These are phyloP conservation scores for Tetranychus truncatus DNA, from an alignment of 2,888 invertebrate species.

Conservation along the genomic window DNA sequence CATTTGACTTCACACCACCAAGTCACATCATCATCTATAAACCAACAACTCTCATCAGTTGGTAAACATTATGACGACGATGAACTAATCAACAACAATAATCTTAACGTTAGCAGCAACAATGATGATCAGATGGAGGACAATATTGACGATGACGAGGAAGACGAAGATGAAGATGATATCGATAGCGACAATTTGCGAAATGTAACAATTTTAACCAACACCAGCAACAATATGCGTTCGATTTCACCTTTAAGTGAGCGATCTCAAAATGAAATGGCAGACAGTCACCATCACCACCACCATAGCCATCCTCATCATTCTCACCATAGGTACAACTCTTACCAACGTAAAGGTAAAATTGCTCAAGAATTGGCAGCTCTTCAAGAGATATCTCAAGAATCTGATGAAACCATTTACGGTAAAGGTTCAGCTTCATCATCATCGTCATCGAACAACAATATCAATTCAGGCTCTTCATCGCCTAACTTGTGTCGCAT, in stretches of 20 bases:
- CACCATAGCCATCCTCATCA: neutral
- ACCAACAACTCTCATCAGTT: neutral
- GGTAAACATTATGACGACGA: constrained; percentile 5
- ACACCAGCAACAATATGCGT: neutral
- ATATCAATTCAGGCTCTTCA: neutral
- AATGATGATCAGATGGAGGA: neutral
- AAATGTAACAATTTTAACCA: neutral
- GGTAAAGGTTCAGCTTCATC: neutral
- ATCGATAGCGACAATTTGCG: neutral
- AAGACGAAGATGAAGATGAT: neutral
- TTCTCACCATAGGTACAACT: neutral
- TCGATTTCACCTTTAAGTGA: neutral
- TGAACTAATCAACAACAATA: neutral
- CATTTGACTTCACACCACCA: neutral
- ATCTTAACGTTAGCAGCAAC: neutral
- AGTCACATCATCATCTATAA: neutral
- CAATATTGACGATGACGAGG: neutral
- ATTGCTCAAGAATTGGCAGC: constrained; percentile 8
- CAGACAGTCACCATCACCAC: neutral
- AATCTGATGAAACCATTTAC: constrained; percentile 4
- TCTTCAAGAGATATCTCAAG: constrained; percentile 1
- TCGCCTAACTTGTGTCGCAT: constrained; percentile 36
- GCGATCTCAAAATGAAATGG: neutral
- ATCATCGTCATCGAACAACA: neutral
- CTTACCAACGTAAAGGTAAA: neutral